phyloP scores from a whole-genome alignment of 2,888 invertebrate species.

The Dromius quadrimaculatus region DNA sequence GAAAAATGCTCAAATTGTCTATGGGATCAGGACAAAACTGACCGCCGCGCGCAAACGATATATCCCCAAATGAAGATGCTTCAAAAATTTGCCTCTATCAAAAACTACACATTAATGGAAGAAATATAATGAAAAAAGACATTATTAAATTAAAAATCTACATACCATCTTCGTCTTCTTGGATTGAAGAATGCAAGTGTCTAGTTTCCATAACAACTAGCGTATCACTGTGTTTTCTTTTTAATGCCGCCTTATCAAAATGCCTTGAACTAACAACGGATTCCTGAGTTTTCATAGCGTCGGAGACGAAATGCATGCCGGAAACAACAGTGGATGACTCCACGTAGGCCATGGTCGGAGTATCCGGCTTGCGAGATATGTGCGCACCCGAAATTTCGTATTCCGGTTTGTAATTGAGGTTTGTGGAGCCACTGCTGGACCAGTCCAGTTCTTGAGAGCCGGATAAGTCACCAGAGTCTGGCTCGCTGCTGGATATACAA shows the following conservation, averaged over 20 bases:
- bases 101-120: too few species aligned
- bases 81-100: background rate
- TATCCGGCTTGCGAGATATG: constrained; percentile 60
- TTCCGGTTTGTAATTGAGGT: constrained; percentile 60
- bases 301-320: constrained; percentile 62
- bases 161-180: constrained; percentile 64
- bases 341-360: constrained; percentile 62
- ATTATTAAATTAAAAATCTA: too few species aligned
- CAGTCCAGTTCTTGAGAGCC: constrained; percentile 61
- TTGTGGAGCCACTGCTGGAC: constrained; percentile 57
- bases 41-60: too few species aligned
- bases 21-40: too few species aligned
- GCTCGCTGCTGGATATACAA: constrained; percentile 89
- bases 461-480: constrained; percentile 73
- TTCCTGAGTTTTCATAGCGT: constrained; percentile 61
- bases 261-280: constrained; percentile 63
- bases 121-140: background rate
- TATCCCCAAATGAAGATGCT: background rate
- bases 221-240: constrained; percentile 63
- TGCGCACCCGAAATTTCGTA: constrained; percentile 61
- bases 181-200: constrained; percentile 63
- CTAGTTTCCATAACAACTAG: constrained; percentile 64
- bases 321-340: constrained; percentile 64
- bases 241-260: constrained; percentile 62
- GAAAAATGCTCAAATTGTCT: too few species aligned